These are phyloP conservation scores for Microchrysa polita DNA, from an alignment of 2,888 invertebrate genomes.

Conservation along the genomic window DNA sequence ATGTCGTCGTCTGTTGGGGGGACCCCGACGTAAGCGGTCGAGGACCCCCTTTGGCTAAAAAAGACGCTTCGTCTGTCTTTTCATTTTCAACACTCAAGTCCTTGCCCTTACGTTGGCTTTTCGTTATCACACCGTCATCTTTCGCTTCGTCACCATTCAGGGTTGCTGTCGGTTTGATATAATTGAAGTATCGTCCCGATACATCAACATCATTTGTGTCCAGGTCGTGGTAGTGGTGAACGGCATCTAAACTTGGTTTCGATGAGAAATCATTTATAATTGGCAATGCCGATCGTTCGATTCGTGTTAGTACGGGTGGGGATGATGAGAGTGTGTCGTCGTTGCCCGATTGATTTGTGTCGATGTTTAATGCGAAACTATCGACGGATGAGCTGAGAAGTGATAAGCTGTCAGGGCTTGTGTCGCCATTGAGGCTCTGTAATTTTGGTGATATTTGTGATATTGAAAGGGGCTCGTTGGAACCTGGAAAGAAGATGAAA, in stretches of 20 bases:
- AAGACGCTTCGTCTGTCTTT: conserved; percentile 58
- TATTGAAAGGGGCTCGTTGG: conserved; percentile 56
- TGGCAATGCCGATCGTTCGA: conserved; percentile 69
- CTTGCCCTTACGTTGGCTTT: conserved; percentile 58
- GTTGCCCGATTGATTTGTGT: conserved; percentile 56
- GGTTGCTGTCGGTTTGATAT: conserved; percentile 63
- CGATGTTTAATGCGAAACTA: conserved; percentile 54
- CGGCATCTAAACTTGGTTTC: conserved; percentile 56
- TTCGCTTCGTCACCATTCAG: conserved; percentile 49
- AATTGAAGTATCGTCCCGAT: conserved; percentile 61
- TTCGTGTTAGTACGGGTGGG: conserved; percentile 61
- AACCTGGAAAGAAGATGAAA: conserved; percentile 21
- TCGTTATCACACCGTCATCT: conserved; percentile 56
- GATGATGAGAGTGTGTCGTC: conserved; percentile 57
- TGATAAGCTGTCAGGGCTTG: conserved; percentile 29
- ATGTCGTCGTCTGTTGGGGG: conserved; percentile 54
- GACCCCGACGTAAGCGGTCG: conserved; percentile 64
- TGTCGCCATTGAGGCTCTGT: conserved; percentile 53
- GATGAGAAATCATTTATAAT: conserved; percentile 68
- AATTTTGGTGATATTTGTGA: conserved; percentile 79
- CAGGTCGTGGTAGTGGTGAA: conserved; percentile 55
- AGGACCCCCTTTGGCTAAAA: conserved; percentile 65
- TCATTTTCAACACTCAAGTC: conserved; percentile 47
- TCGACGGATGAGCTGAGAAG: conserved; percentile 38
- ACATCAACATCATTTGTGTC: conserved; percentile 53